Conservation (phyloP, 2,797 vertebrate genomes). For the Apodemus agrarius region DNA sequence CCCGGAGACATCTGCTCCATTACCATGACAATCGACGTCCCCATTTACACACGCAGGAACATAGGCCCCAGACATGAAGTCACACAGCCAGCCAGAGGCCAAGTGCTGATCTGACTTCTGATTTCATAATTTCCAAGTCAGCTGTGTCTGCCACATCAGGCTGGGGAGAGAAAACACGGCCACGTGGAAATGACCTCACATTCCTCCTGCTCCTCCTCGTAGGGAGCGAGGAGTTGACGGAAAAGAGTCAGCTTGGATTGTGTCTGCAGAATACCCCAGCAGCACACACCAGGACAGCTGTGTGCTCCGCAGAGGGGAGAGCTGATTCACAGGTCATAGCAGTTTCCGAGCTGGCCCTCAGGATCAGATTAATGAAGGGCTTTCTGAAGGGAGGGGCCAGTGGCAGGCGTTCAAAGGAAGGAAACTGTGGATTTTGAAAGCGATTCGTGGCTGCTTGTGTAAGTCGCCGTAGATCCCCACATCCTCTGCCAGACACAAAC, state of each 20-base stretch:
- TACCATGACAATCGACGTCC: neutral
- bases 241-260: neutral
- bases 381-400: neutral
- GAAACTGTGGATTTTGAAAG: neutral
- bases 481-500: neutral
- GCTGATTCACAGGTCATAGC: neutral
- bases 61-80: slow-evolving; percentile 22
- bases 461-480: neutral
- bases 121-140: neutral
- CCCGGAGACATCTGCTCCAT: slow-evolving; percentile 18
- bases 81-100: neutral
- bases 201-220: neutral
- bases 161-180: neutral
- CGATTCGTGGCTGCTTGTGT: fast-evolving
- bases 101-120: slow-evolving; percentile 26
- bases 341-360: neutral
- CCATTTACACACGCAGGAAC: neutral
- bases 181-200: slow-evolving; percentile 37
- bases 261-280: neutral
- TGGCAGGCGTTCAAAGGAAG: neutral
- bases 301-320: neutral
- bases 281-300: neutral
- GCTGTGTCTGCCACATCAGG: neutral
- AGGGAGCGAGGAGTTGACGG: neutral
- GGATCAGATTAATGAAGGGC: neutral